These are phyloP conservation scores for Eutrigla gurnardus DNA, from an alignment of 2,797 vertebrate species.

Conservation along the genomic window DNA sequence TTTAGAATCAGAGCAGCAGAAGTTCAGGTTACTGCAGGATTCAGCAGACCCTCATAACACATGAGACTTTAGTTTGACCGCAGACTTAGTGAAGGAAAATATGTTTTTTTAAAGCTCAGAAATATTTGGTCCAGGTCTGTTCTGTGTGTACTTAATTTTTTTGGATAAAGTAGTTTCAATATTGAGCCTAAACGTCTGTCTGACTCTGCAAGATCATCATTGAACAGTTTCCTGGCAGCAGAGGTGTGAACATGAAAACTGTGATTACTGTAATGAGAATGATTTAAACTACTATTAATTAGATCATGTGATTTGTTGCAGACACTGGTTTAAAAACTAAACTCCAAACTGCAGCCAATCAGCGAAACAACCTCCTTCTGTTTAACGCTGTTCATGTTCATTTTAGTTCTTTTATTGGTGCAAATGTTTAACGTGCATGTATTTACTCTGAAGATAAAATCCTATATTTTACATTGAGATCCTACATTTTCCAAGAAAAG, in stretches of 20 bases:
- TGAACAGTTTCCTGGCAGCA: background rate
- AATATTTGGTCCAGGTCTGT: too few relatives aligned
- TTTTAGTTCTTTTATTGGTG: slow-evolving; percentile 1
- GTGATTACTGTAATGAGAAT: background rate
- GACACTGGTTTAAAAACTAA: background rate
- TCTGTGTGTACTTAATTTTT: too few relatives aligned
- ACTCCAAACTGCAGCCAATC: background rate
- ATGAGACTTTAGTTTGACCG: background rate
- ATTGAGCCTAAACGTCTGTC: background rate
- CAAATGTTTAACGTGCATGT: background rate
- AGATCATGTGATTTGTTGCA: background rate
- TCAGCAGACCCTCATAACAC: background rate
- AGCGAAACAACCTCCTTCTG: slow-evolving; percentile 1
- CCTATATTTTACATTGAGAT: slow-evolving; percentile 7
- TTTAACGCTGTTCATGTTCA: slow-evolving; percentile 10
- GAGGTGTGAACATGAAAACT: slow-evolving; percentile 4
- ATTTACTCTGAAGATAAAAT: slow-evolving; percentile 23
- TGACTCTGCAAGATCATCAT: background rate
- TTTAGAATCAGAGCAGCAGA: background rate
- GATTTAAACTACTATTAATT: background rate
- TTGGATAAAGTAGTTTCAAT: background rate
- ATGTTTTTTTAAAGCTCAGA: background rate
- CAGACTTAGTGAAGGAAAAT: background rate
- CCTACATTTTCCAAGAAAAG: background rate
- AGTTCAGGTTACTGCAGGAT: background rate